Evolutionary conservation across 2,888 invertebrate genomes (phyloP), one percentile per base, ranked within the genome.

Genomic region (Scrobipalpa costella): DNA sequence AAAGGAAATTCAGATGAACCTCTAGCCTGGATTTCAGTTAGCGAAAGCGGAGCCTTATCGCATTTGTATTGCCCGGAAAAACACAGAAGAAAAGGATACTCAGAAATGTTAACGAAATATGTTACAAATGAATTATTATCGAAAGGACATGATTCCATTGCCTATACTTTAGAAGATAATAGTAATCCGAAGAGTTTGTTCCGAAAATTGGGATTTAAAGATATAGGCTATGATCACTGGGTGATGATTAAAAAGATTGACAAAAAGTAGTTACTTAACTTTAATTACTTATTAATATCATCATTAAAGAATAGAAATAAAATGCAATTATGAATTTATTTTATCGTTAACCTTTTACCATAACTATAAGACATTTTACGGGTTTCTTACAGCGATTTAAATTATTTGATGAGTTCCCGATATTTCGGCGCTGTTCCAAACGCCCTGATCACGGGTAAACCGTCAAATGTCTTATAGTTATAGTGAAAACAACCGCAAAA

Each of bases 81-180:
- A 0, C 71, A 78, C n/a, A 74, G 78, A 66, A 69, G 72, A 17
- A 76, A 77, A 63, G 78, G 78, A 0, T 78, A 77, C 36, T 78
- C 74, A 0, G 74, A 75, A 64, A 59, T 74, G 36, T 63, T 75
- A 27, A 36, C 73, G 11, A 77, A 77, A 65, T 63, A 71, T 2
- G 74, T 69, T 11, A 62, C 66, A 8, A 76, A 77, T 49, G 73
- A 76, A 36, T 65, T 69, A n/a, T 49, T 74, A 5, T 62, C 55
- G 0, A 71, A 73, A 62, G 73, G 71, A 49, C 71, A 69, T 34
- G 60, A 71, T 62, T 61, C 72, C 0, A 61, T 76, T 27, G 71
- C 70, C 7, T 75, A 72, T 57, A 73, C 76, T 17, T 17, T 72
- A 9, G 71, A 71, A 49, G 52, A 63, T 9, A 77, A 77, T 59